A percentile compares a stretch with the other conserved stretches of the same genome.
Evolutionary conservation across 2,797 vertebrate genomes (phyloP).

Genomic region (Botia kubotai): DNA sequence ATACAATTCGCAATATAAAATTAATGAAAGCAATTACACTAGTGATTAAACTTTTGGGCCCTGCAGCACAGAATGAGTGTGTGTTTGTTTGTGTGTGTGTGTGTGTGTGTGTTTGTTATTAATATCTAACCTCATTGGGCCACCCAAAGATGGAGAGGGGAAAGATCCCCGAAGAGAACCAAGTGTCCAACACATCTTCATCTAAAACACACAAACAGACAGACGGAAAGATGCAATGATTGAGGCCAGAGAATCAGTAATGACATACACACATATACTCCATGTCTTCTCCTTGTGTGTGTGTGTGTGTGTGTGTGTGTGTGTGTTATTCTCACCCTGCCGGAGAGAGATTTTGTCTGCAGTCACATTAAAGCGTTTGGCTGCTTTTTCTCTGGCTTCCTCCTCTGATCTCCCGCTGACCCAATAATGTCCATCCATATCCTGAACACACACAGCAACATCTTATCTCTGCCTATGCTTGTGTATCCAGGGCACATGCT

Average conservation of each 20-base stretch:
- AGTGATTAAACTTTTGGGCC: not conserved
- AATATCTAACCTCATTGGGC: slow-evolving; percentile 82
- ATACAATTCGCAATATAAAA: not conserved
- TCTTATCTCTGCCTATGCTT: not conserved
- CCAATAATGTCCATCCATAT: slow-evolving; percentile 89
- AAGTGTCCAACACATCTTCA: slow-evolving; percentile 92
- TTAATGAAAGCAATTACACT: not conserved
- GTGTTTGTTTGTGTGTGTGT: too few relatives aligned
- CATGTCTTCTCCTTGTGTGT: not conserved
- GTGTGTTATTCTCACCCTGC: slow-evolving; percentile 79
- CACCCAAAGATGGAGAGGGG: slow-evolving; percentile 94
- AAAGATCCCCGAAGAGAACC: slow-evolving; percentile 94
- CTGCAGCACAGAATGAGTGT: not conserved
- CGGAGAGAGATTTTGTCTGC: slow-evolving; percentile 82
- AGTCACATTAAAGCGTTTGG: slow-evolving; percentile 83
- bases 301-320: not conserved
- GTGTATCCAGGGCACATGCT: not conserved
- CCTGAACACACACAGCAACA: slow-evolving; percentile 71
- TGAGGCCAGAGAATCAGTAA: not conserved
- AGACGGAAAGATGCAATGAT: not conserved
- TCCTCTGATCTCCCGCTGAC: slow-evolving; percentile 85
- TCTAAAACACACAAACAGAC: slow-evolving; percentile 75
- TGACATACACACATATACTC: slow-evolving; percentile 8
- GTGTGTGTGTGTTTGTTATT: not conserved
- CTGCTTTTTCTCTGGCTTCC: slow-evolving; percentile 85